A percentile compares a stretch with the other conserved stretches of the same genome.
phyloP scores from a whole-genome alignment of 2,888 invertebrate species.

The Torymus texanus region DNA sequence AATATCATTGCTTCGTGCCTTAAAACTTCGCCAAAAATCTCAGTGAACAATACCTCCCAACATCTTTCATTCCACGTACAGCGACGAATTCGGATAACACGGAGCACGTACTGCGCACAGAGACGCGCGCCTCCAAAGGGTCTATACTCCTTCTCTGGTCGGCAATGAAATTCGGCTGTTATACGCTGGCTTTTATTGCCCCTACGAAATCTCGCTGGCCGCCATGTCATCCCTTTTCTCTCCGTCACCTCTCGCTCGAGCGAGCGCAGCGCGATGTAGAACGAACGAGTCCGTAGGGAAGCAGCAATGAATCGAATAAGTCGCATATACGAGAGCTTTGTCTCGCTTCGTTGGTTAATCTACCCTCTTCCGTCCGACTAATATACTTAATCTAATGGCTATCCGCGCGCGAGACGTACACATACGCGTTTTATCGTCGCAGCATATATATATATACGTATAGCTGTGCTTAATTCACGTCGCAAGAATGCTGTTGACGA shows the following conservation, averaged over 20 bases:
- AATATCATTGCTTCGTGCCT: too few relatives aligned
- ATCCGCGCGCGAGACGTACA: too few relatives aligned
- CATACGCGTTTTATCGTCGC: too few relatives aligned
- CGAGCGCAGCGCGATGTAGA: neutral
- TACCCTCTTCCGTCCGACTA: too few relatives aligned
- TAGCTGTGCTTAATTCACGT: too few relatives aligned
- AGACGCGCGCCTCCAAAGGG: neutral
- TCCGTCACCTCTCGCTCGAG: neutral
- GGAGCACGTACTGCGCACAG: neutral
- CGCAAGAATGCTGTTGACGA: too few relatives aligned
- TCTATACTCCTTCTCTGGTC: neutral
- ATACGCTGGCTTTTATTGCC: conserved; percentile 13
- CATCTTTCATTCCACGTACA: neutral
- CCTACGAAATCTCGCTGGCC: neutral
- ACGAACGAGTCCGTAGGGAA: neutral
- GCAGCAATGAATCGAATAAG: conserved; percentile 27
- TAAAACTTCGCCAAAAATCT: too few relatives aligned
- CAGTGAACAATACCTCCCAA: too few relatives aligned
- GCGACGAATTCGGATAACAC: neutral
- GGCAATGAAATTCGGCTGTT: conserved; percentile 27
- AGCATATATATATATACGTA: too few relatives aligned
- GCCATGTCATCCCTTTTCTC: conserved; percentile 5
- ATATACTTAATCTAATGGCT: too few relatives aligned
- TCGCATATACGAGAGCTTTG: neutral
- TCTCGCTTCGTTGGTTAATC: too few relatives aligned